Percentiles rank a stretch among this genome's conserved stretches.
These are phyloP conservation scores for Picathartes gymnocephalus DNA, from an alignment of 2,113 vertebrate genomes.

Conservation along the genomic window DNA sequence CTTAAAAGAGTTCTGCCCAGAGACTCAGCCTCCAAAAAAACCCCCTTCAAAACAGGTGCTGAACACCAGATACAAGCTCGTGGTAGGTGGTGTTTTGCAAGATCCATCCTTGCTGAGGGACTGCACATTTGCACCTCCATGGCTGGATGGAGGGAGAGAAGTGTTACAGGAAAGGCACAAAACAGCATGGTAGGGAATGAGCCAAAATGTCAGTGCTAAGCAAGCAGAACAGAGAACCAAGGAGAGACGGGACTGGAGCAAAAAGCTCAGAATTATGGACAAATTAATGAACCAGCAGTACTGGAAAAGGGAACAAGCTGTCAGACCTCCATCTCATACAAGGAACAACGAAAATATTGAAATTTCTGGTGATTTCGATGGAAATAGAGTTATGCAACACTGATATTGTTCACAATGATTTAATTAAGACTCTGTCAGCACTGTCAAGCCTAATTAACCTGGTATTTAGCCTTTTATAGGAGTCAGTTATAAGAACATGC, in stretches of 20 bases:
- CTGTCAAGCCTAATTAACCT: slow-evolving; percentile 6
- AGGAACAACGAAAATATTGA: neutral
- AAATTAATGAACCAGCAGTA: neutral
- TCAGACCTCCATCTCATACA: neutral
- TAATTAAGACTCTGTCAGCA: slow-evolving; percentile 46
- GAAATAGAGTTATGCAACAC: slow-evolving; percentile 30
- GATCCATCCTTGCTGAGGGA: neutral
- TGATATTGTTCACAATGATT: slow-evolving; percentile 31
- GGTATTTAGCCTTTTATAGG: slow-evolving; percentile 22
- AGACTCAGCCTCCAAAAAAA: neutral
- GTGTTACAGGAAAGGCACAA: neutral
- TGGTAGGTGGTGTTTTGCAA: neutral
- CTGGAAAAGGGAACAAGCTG: neutral
- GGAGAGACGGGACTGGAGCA: neutral
- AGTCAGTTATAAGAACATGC: slow-evolving; percentile 4
- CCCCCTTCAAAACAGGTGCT: fast-evolving
- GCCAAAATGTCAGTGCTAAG: neutral
- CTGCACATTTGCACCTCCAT: neutral
- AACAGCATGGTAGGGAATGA: neutral
- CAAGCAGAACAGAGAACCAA: neutral
- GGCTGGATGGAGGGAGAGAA: neutral
- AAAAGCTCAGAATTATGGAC: neutral
- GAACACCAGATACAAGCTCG: neutral
- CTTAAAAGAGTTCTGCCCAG: neutral
- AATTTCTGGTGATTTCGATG: neutral